Evolutionary conservation across 2,888 invertebrate genomes (phyloP), one percentile per base, ranked within the genome.

Genomic region (Drosophila planitibia): DNA sequence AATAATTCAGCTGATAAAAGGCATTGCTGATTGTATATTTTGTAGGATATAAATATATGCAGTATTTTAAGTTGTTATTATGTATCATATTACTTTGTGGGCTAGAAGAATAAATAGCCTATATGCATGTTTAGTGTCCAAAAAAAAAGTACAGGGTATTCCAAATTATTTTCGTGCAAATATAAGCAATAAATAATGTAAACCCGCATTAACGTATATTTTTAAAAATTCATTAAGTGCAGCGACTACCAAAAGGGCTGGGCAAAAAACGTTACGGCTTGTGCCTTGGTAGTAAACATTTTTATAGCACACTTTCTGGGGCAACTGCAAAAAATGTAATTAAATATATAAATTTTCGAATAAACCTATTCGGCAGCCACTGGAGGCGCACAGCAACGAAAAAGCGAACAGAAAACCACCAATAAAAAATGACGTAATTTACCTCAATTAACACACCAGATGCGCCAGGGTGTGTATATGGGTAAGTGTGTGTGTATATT

Each of bases 391-490:
- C 10, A 30, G 37, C 41, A 25, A 39, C 25, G 51, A 44, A 59
- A 47, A 49, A 3, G 14, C 2, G 19, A 41, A 12, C 28, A n/a
- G 12, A 62, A 60, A 63, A 64, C 57, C 25, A 44, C 58, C n/a
- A 28, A 64, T 70, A 71, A 79, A 75, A 89, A 85, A 83, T 82
- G 68, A 74, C 81, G 86, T 90, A 86, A 91, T 90, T 90, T 86
- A 91, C 89, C 83, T 85, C 89, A 90, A 90, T 90, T 90, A 90
- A 91, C 91, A 90, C 86, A 79, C 81, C 84, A 85, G 82, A 69
- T 79, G 78, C 47, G 49, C 25, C 52, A 33, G 39, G 28, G 30
- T 63, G 44, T 41, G 25, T 58, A 30, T 35, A 47, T 47, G 49
- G 53, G 30, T 52, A 41, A 22, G 62, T 32, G 35, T 51, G 59